Percentiles rank a stretch among this genome's conserved stretches.
Conservation (phyloP, 1,140 invertebrate genomes). For the Drosophila nasuta region DNA sequence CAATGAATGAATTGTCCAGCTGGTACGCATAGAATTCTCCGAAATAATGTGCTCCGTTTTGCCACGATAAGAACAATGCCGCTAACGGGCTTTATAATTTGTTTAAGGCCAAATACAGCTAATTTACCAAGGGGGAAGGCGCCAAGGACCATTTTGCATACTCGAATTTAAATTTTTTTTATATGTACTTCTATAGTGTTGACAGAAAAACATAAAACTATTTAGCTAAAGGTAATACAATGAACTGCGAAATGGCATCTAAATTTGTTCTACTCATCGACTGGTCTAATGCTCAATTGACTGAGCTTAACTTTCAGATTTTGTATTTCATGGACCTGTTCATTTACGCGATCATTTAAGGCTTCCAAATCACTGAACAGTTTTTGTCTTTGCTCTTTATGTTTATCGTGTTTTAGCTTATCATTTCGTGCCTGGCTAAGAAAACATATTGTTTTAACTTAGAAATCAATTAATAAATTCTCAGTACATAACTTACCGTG, state of each 20-base stretch:
- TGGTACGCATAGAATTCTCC: slow-evolving; percentile 33
- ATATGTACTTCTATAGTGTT: neutral
- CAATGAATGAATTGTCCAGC: slow-evolving; percentile 52
- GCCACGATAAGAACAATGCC: slow-evolving; percentile 25
- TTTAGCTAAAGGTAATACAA: neutral
- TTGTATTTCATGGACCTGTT: slow-evolving; percentile 33
- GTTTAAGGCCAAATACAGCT: slow-evolving; percentile 36
- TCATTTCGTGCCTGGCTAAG: slow-evolving; percentile 46
- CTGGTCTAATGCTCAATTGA: neutral
- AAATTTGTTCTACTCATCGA: neutral
- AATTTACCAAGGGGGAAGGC: slow-evolving; percentile 58
- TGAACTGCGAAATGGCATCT: neutral
- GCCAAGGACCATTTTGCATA: slow-evolving; percentile 50
- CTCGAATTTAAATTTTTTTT: slow-evolving; percentile 19
- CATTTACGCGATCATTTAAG: slow-evolving; percentile 26
- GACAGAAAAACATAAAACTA: slow-evolving; percentile 4
- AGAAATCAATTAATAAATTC: neutral
- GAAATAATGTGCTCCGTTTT: slow-evolving; percentile 29
- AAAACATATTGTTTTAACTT: neutral
- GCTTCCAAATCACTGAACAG: slow-evolving; percentile 19
- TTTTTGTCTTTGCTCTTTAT: slow-evolving; percentile 1
- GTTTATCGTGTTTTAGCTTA: slow-evolving; percentile 18
- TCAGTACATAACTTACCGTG: slow-evolving; percentile 24
- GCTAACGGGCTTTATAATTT: slow-evolving; percentile 40
- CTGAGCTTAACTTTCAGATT: slow-evolving; percentile 21